Percentiles rank a stretch among this genome's conserved stretches.
Evolutionary conservation across 2,888 invertebrate species (phyloP).

Genomic region (Boloria selene): DNA sequence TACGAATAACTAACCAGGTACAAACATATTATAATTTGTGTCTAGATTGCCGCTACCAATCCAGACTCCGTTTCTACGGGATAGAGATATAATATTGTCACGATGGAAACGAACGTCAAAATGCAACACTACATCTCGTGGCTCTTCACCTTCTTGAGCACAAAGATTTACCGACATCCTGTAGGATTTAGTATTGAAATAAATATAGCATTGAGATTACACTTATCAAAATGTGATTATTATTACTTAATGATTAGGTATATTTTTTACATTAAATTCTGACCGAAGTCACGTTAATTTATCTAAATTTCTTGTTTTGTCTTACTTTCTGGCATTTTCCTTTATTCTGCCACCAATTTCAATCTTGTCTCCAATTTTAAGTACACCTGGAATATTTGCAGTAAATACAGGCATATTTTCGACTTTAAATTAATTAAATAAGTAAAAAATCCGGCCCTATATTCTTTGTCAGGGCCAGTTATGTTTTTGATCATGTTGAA

Average conservation of each 20-base stretch:
- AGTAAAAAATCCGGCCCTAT: constrained; percentile 48
- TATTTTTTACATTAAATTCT: too few species aligned
- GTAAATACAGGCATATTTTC: constrained; percentile 78
- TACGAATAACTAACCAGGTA: constrained; percentile 59
- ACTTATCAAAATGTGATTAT: too few species aligned
- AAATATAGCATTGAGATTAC: too few species aligned
- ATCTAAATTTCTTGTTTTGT: too few species aligned
- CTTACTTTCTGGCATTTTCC: constrained; percentile 76
- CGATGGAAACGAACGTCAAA: constrained; percentile 76
- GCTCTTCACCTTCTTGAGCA: constrained; percentile 75
- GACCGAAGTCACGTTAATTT: too few species aligned
- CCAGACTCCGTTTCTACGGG: constrained; percentile 74
- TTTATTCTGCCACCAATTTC: constrained; percentile 78
- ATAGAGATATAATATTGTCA: constrained; percentile 75
- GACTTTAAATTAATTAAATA: constrained; percentile 37
- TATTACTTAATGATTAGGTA: too few species aligned
- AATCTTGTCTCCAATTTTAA: constrained; percentile 73
- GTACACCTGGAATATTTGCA: constrained; percentile 66
- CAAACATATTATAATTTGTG: constrained; percentile 78
- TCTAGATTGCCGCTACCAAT: constrained; percentile 77
- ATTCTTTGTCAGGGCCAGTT: constrained; percentile 55
- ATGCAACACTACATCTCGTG: constrained; percentile 72
- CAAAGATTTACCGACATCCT: constrained; percentile 78
- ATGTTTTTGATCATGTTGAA: constrained; percentile 69
- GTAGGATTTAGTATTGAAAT: constrained; percentile 18